Evolutionary conservation across 2,113 vertebrate genomes (phyloP).

Genomic region (Narcine bancroftii): DNA sequence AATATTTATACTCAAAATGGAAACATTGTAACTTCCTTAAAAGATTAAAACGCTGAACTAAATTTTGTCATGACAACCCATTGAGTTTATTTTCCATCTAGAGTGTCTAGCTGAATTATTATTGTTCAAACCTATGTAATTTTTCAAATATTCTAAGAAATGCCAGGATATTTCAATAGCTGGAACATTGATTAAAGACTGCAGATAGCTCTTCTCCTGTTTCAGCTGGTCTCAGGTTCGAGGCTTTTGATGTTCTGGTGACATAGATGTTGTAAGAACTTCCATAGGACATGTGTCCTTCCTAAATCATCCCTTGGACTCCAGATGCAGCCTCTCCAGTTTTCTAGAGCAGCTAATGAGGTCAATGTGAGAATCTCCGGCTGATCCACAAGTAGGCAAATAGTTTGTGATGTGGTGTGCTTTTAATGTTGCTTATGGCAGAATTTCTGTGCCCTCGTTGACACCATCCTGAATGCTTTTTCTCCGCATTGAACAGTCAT

Average conservation of each 20-base stretch:
- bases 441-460: too few relatives aligned
- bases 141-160: neutral
- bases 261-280: neutral
- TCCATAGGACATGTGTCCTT: neutral
- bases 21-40: neutral
- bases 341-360: too few relatives aligned
- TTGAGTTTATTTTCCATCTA: constrained; percentile 12
- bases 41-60: neutral
- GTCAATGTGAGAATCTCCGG: too few relatives aligned
- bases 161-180: neutral
- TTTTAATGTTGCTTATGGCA: too few relatives aligned
- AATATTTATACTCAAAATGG: neutral
- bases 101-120: too few relatives aligned
- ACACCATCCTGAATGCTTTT: too few relatives aligned
- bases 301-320: too few relatives aligned
- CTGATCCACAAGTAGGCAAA: too few relatives aligned
- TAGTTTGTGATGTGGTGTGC: too few relatives aligned
- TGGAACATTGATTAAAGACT: neutral
- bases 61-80: neutral
- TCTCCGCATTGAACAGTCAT: too few relatives aligned
- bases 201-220: neutral
- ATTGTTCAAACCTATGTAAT: neutral
- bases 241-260: neutral
- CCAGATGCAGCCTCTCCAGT: too few relatives aligned
- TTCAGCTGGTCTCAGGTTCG: neutral